These are phyloP conservation scores for Drosophila lini DNA, from an alignment of 1,140 invertebrate species.

Conservation along the genomic window DNA sequence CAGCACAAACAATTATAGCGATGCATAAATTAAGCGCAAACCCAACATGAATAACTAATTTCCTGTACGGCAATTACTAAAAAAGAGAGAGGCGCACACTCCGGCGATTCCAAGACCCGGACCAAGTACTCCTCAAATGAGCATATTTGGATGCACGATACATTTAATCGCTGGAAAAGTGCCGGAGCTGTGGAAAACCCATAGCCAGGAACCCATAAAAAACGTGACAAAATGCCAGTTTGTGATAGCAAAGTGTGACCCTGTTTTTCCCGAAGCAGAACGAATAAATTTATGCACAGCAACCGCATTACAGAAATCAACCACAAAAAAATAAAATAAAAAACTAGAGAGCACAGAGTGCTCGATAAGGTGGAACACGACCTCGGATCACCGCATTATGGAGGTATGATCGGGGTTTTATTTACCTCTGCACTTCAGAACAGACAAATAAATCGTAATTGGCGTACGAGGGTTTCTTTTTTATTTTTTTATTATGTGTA, in stretches of 20 bases:
- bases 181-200: constrained; percentile 20
- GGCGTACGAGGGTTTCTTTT: constrained; percentile 71
- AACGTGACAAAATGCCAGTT: constrained; percentile 77
- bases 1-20: constrained; percentile 73
- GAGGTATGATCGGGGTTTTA: constrained; percentile 44
- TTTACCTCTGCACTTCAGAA: constrained; percentile 72
- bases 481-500: constrained; percentile 36
- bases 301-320: constrained; percentile 24
- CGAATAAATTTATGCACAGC: constrained; percentile 48
- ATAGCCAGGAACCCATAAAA: constrained; percentile 45
- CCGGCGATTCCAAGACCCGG: constrained; percentile 43
- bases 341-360: constrained; percentile 5
- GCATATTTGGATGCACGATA: constrained; percentile 73
- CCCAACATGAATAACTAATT: constrained; percentile 77
- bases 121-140: constrained; percentile 69
- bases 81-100: constrained; percentile 24
- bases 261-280: constrained; percentile 37
- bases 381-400: constrained; percentile 45
- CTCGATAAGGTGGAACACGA: constrained; percentile 66
- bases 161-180: constrained; percentile 74
- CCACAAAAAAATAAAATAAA: constrained; percentile 44
- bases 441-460: constrained; percentile 81
- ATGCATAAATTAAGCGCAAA: constrained; percentile 72
- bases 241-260: constrained; percentile 65
- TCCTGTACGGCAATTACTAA: constrained; percentile 76